Conservation (phyloP, 2,888 invertebrate species). For the Zele albiditarsus region DNA sequence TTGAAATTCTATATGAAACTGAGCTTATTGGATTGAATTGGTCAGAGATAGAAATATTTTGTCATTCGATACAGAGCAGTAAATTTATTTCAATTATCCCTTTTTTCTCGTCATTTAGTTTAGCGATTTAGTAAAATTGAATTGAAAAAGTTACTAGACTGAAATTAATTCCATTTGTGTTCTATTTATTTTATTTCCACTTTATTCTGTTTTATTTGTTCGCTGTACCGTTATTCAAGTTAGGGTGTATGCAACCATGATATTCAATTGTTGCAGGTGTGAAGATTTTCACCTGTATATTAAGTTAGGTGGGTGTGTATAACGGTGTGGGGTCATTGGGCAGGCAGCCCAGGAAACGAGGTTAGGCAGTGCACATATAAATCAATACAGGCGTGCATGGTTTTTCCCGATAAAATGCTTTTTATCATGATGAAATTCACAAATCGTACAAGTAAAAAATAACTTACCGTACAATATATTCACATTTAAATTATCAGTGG, state of each 20-base stretch:
- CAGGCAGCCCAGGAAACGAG: constrained; percentile 9
- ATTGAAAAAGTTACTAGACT: no score
- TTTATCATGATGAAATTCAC: neutral
- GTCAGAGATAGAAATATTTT: no score
- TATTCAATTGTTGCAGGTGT: constrained; percentile 3
- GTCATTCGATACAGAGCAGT: no score
- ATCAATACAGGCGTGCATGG: constrained; percentile 1
- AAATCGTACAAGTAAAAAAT: neutral
- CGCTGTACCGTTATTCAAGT: neutral
- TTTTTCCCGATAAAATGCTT: neutral
- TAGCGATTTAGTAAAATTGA: no score
- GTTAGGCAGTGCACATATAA: neutral
- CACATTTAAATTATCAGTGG: neutral
- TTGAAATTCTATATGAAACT: no score
- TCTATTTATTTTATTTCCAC: neutral
- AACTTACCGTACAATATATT: no score
- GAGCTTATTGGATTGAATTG: no score
- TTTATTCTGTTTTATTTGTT: neutral
- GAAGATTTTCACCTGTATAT: neutral
- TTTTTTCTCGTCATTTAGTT: no score
- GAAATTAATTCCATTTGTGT: no score
- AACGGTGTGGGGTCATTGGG: constrained; percentile 6
- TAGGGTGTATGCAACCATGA: neutral
- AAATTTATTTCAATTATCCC: no score
- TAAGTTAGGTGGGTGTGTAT: neutral